phyloP scores from a whole-genome alignment of 2,797 vertebrate genomes.

The Chanos chanos region DNA sequence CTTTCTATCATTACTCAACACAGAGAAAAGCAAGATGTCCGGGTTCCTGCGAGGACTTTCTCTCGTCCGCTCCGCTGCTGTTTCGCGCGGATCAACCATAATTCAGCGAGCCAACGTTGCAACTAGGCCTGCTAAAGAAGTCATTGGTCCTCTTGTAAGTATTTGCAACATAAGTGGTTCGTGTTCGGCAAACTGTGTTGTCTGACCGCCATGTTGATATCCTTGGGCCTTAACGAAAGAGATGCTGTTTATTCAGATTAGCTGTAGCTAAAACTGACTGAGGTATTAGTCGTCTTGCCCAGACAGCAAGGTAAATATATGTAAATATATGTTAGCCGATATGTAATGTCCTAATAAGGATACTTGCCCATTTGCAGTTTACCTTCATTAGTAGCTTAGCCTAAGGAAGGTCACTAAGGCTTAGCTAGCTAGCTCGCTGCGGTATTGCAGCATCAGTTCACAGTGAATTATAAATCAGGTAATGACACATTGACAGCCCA shows the following conservation, averaged over 20 bases:
- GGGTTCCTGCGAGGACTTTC: conserved; percentile 39
- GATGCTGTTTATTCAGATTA: not conserved
- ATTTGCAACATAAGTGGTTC: not conserved
- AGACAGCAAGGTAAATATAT: too few species aligned
- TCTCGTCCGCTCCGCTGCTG: conserved; percentile 32
- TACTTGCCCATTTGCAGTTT: too few species aligned
- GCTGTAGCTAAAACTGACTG: not conserved
- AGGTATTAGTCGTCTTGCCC: too few species aligned
- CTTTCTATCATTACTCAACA: too few species aligned
- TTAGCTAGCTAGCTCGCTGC: not conserved
- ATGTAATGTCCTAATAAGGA: too few species aligned
- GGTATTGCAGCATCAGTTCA: too few species aligned
- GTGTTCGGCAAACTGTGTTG: not conserved
- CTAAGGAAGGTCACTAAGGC: too few species aligned
- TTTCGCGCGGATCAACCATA: conserved; percentile 32
- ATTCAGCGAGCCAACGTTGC: conserved; percentile 45
- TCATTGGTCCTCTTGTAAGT: conserved; percentile 42
- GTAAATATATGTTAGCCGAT: too few species aligned
- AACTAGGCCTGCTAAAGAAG: conserved; percentile 43
- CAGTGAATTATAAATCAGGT: too few species aligned
- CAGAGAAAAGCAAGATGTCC: conserved; percentile 52
- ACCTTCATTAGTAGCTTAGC: too few species aligned
- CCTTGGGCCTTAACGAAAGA: conserved; percentile 9
- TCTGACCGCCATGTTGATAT: not conserved
- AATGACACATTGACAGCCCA: not conserved